These are phyloP conservation scores for Hippocampus guttulatus DNA, from an alignment of 2,113 vertebrate genomes.

Conservation along the genomic window DNA sequence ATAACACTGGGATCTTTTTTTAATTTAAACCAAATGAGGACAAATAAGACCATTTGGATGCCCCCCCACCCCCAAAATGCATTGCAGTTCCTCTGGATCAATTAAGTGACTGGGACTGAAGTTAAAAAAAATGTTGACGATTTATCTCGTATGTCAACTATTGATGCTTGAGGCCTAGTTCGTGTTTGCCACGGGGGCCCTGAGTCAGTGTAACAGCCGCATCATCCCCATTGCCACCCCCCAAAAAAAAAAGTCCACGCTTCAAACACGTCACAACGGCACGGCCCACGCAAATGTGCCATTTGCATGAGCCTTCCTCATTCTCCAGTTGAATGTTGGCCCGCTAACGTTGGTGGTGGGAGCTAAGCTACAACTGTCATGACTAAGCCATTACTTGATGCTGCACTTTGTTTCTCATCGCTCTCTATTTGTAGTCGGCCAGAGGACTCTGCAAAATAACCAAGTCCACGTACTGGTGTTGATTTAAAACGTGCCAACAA, in stretches of 20 bases:
- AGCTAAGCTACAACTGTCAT: background rate
- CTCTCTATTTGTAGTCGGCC: background rate
- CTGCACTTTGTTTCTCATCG: background rate
- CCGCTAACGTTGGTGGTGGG: background rate
- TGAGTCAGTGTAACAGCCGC: background rate
- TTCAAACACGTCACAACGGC: background rate
- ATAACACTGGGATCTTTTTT: too few species aligned
- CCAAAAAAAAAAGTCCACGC: background rate
- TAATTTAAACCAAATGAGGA: too few species aligned
- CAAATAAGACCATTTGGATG: too few species aligned
- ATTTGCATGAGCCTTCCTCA: background rate
- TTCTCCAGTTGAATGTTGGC: background rate
- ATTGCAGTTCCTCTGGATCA: background rate
- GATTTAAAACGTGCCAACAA: background rate
- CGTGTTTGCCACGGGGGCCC: background rate
- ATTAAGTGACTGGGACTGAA: background rate
- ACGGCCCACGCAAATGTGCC: background rate
- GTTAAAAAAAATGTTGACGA: too few species aligned
- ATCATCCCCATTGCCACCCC: background rate
- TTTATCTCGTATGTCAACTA: background rate
- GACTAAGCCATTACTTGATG: constrained; percentile 1
- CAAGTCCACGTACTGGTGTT: too few species aligned
- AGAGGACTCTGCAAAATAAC: background rate
- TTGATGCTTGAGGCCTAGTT: background rate
- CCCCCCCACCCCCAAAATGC: too few species aligned